Conservation (phyloP, 92 coral and sea anemone genomes). For the Blastomussa wellsi region DNA sequence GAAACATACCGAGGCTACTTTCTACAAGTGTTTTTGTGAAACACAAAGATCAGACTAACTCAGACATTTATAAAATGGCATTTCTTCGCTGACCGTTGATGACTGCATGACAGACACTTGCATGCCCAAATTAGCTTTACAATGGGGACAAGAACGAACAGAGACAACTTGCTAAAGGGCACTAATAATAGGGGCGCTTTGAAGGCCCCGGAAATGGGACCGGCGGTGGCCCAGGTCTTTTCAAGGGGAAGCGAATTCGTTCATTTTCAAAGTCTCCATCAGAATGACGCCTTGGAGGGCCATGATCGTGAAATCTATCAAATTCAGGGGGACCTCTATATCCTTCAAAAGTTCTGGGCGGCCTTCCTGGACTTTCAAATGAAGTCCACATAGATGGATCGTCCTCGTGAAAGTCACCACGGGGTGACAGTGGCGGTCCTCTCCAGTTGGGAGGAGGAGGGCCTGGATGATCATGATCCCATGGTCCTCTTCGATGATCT, state of each 20-base stretch:
- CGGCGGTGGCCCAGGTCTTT: conserved; percentile 66
- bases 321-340: conserved; percentile 57
- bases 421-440: conserved; percentile 43
- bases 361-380: conserved; percentile 60
- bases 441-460: conserved; percentile 52
- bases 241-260: conserved; percentile 31
- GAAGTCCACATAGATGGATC: conserved; percentile 74
- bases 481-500: conserved; percentile 31
- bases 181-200: conserved; percentile 58
- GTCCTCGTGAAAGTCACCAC: conserved; percentile 56
- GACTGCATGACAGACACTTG: background rate
- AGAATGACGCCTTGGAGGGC: conserved; percentile 56
- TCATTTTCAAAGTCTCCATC: conserved; percentile 36
- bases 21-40: background rate
- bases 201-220: conserved; percentile 62
- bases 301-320: conserved; percentile 40
- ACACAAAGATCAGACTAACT: background rate
- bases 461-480: conserved; percentile 41
- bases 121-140: background rate
- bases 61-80: background rate
- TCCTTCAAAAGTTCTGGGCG: conserved; percentile 57
- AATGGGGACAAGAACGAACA: background rate
- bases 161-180: background rate
- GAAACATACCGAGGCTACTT: background rate
- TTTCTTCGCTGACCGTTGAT: background rate